Percentiles rank a stretch among this genome's conserved stretches.
These are phyloP conservation scores for Parotocinclus haroldoi DNA, from an alignment of 2,797 vertebrate species.

Conservation along the genomic window DNA sequence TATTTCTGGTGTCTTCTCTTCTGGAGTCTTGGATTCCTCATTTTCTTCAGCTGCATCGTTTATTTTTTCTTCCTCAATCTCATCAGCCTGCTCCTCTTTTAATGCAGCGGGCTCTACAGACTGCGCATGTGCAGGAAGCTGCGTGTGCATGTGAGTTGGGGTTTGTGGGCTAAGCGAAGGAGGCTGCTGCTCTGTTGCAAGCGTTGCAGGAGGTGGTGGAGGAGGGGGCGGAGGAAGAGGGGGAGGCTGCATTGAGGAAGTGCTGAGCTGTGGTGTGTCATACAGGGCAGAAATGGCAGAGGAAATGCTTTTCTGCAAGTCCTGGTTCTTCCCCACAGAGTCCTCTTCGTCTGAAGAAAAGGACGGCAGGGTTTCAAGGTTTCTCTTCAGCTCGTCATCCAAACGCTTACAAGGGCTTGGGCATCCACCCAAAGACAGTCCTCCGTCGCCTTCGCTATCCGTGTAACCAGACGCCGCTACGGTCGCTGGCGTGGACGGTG, in stretches of 20 bases:
- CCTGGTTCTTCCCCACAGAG: constrained; percentile 90
- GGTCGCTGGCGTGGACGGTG: constrained; percentile 65
- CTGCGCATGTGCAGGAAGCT: constrained; percentile 47
- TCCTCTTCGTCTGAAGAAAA: constrained; percentile 93
- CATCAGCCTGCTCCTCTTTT: constrained; percentile 50
- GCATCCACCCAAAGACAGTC: constrained; percentile 80
- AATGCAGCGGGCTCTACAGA: constrained; percentile 65
- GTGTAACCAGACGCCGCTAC: constrained; percentile 58
- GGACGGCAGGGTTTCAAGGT: constrained; percentile 88
- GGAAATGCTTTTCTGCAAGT: constrained; percentile 93
- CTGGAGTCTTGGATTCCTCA: constrained; percentile 54
- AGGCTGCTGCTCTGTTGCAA: constrained; percentile 66
- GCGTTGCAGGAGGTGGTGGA: constrained; percentile 54
- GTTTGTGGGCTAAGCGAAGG: constrained; percentile 70
- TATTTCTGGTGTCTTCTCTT: constrained; percentile 63
- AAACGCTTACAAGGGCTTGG: constrained; percentile 86
- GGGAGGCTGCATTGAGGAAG: constrained; percentile 49
- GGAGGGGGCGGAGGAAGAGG: constrained; percentile 54
- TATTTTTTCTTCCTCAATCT: constrained; percentile 48
- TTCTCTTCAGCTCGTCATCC: constrained; percentile 90
- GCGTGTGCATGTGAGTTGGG: constrained; percentile 57
- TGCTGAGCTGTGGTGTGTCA: constrained; percentile 73
- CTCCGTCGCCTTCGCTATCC: constrained; percentile 81
- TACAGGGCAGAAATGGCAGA: constrained; percentile 91
- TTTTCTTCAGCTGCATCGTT: constrained; percentile 33